phyloP scores from a whole-genome alignment of 2,888 invertebrate species.

The Synergus gifuensis region DNA sequence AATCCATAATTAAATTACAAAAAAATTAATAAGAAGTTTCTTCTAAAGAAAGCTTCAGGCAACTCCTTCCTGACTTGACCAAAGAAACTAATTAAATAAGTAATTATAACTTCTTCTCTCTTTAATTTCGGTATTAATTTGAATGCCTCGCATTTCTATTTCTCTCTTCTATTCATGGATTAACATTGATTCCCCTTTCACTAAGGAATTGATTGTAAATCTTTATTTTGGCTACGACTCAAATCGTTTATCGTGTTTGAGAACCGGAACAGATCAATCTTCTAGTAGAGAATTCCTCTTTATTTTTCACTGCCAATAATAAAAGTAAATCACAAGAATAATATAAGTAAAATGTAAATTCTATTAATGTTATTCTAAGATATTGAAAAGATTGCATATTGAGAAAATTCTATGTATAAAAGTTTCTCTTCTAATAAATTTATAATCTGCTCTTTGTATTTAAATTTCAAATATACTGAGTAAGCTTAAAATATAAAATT shows the following conservation, averaged over 20 bases:
- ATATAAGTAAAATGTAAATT: conserved; percentile 28
- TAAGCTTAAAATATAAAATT: background rate
- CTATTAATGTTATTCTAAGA: background rate
- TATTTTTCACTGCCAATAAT: conserved; percentile 19
- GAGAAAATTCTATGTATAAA: background rate
- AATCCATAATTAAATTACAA: background rate
- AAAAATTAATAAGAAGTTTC: background rate
- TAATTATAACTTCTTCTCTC: background rate
- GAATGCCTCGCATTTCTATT: background rate
- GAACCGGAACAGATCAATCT: conserved; percentile 39
- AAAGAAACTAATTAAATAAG: background rate
- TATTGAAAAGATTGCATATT: background rate
- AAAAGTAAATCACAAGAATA: background rate
- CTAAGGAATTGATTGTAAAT: conserved; percentile 27
- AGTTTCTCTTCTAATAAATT: background rate
- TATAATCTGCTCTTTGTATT: background rate
- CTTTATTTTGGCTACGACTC: conserved; percentile 38
- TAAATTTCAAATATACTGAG: background rate
- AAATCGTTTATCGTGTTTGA: conserved; percentile 37
- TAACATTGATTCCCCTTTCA: conserved; percentile 26
- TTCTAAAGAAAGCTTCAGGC: background rate
- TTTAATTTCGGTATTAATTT: background rate
- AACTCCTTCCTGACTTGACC: background rate
- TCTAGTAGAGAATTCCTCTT: conserved; percentile 29
- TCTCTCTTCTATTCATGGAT: background rate